Conservation (phyloP, 2,113 vertebrate species). For the Cyphomyrus plagiostoma region DNA sequence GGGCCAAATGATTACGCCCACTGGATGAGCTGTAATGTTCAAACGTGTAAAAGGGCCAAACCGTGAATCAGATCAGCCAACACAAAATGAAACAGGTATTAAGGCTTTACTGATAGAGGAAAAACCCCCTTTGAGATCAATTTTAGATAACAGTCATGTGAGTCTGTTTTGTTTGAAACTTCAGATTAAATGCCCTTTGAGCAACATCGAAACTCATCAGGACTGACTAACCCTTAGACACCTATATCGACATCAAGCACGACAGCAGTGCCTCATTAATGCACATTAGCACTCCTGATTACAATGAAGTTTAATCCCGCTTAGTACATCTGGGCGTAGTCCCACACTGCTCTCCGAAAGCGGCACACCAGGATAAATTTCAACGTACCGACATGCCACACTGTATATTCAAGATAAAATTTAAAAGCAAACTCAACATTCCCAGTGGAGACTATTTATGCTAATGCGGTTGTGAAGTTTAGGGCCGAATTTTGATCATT, state of each 20-base stretch:
- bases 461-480: constrained; percentile 7
- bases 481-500: constrained; percentile 13
- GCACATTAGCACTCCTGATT: neutral
- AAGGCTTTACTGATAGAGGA: constrained; percentile 2
- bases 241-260: neutral
- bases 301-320: neutral
- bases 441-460: constrained; percentile 11
- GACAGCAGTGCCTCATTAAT: neutral
- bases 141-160: constrained; percentile 6
- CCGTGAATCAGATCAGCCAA: neutral
- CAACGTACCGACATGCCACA: neutral
- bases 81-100: neutral
- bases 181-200: neutral
- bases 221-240: neutral
- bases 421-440: constrained; percentile 12
- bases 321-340: neutral
- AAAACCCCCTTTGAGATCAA: constrained; percentile 12
- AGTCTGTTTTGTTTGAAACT: constrained; percentile 8
- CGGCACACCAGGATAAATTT: constrained; percentile 7
- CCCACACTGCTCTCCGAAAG: neutral
- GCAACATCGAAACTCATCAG: neutral
- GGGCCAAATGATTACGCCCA: neutral
- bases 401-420: constrained; percentile 13
- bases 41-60: neutral
- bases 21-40: neutral